These are phyloP conservation scores for Anthrax anthrax DNA, from an alignment of 2,888 invertebrate species.

Conservation along the genomic window DNA sequence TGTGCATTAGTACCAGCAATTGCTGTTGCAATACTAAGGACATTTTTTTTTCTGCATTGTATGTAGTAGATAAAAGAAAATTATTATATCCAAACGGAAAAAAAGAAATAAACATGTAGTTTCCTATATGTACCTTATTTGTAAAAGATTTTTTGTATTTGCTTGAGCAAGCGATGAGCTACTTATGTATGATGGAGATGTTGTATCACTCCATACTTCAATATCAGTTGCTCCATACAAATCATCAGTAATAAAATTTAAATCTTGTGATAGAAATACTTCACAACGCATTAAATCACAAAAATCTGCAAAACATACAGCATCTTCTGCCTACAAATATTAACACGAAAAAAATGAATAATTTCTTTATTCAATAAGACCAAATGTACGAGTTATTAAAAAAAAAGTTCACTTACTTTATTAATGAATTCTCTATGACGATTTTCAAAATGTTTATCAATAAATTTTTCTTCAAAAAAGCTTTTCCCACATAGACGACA, in stretches of 20 bases:
- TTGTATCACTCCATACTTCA: conserved; percentile 70
- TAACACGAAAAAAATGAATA: no score
- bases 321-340: conserved; percentile 63
- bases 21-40: not conserved
- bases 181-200: conserved; percentile 18
- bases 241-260: conserved; percentile 44
- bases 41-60: not conserved
- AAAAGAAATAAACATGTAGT: not conserved
- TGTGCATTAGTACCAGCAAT: not conserved
- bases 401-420: conserved; percentile 42
- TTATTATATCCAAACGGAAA: no score
- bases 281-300: conserved; percentile 95
- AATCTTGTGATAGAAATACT: conserved; percentile 62
- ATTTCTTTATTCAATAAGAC: no score
- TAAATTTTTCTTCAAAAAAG: conserved; percentile 74
- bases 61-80: no score
- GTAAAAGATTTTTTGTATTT: conserved; percentile 26
- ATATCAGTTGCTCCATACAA: conserved; percentile 59
- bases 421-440: conserved; percentile 73
- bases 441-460: conserved; percentile 80
- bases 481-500: conserved; percentile 85
- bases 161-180: conserved; percentile 37
- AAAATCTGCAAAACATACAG: conserved; percentile 84
- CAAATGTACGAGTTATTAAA: no score
- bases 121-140: not conserved